Evolutionary conservation across 2,888 invertebrate species (phyloP).

Genomic region (Ormyrus rosae): DNA sequence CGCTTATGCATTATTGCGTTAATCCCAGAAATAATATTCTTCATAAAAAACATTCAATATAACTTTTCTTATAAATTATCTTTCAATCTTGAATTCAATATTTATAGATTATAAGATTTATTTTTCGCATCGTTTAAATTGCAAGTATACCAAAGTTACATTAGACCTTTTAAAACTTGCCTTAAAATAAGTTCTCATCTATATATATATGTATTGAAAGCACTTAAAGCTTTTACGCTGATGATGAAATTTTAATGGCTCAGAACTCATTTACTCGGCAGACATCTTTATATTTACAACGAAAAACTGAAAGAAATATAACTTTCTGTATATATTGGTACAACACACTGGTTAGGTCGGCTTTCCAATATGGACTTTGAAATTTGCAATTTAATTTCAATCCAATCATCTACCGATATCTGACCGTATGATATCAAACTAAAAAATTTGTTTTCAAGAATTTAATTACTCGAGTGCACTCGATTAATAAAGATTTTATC

Average conservation of each 20-base stretch:
- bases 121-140: no score
- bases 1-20: no score
- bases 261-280: constrained; percentile 23
- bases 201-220: background rate
- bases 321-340: background rate
- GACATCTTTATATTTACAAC: constrained; percentile 37
- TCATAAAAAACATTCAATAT: no score
- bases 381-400: constrained; percentile 14
- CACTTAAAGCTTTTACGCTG: constrained; percentile 37
- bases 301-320: constrained; percentile 27
- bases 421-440: background rate
- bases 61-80: no score
- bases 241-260: constrained; percentile 49
- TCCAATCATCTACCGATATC: constrained; percentile 10
- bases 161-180: background rate
- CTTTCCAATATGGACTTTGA: constrained; percentile 24
- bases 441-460: no score
- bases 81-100: no score
- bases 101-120: no score
- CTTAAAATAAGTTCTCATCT: constrained; percentile 36
- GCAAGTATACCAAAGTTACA: no score
- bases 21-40: no score
- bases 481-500: background rate
- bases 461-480: no score
- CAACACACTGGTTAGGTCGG: constrained; percentile 7